Evolutionary conservation across 2,797 vertebrate genomes (phyloP).

Genomic region (Tenualosa ilisha): DNA sequence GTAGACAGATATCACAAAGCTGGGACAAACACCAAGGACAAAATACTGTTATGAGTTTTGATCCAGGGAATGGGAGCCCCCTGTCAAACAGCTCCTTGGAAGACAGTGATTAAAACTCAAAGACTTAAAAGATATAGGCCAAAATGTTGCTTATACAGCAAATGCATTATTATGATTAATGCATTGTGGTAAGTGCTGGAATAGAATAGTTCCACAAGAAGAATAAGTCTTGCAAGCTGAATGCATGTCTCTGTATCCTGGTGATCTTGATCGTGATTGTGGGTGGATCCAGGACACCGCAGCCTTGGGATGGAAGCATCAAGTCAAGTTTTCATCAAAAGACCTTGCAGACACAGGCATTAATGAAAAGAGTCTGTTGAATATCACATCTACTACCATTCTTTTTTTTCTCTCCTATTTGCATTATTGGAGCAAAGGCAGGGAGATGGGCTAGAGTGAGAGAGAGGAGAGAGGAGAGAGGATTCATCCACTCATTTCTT

Average conservation of each 20-base stretch:
- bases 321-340: not conserved
- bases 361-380: not conserved
- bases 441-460: not conserved
- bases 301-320: not conserved
- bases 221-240: too few relatives aligned
- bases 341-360: not conserved
- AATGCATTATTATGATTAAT: too few relatives aligned
- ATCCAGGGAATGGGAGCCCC: too few relatives aligned
- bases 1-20: too few relatives aligned
- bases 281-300: not conserved
- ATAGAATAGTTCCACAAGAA: too few relatives aligned
- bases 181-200: too few relatives aligned
- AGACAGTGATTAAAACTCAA: not conserved
- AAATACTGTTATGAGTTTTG: not conserved
- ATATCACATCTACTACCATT: conserved; percentile 5
- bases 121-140: not conserved
- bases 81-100: not conserved
- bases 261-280: not conserved
- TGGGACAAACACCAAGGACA: not conserved
- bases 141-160: not conserved
- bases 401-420: not conserved
- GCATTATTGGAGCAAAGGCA: not conserved
- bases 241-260: not conserved
- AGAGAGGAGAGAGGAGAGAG: not conserved
- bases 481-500: not conserved